These are phyloP conservation scores for Monopis laevigella DNA, from an alignment of 2,888 invertebrate genomes.

Conservation along the genomic window DNA sequence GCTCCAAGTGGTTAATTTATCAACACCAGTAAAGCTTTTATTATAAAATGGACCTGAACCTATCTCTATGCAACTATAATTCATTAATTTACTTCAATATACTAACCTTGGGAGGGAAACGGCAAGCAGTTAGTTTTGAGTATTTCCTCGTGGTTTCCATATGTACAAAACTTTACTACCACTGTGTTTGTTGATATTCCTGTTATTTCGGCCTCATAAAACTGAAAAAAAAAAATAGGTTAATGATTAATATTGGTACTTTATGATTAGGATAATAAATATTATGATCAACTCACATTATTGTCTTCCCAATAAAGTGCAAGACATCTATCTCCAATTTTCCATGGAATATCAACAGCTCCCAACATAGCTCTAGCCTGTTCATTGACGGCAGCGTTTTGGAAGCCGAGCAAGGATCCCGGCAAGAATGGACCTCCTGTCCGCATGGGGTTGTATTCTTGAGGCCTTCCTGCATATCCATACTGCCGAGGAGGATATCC, in stretches of 20 bases:
- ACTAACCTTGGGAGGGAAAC: conserved; percentile 50
- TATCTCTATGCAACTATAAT: too few relatives aligned
- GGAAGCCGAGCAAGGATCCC: conserved; percentile 56
- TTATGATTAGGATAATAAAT: not conserved
- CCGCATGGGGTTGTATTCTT: conserved; percentile 23
- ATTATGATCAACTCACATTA: conserved; percentile 67
- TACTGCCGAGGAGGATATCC: conserved; percentile 28
- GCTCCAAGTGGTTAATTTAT: too few relatives aligned
- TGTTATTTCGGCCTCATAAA: conserved; percentile 84
- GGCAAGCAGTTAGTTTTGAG: conserved; percentile 84
- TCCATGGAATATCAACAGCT: conserved; percentile 72
- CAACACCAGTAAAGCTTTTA: too few relatives aligned
- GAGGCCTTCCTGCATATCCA: conserved; percentile 31
- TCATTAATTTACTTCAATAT: too few relatives aligned
- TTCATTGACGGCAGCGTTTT: conserved; percentile 60
- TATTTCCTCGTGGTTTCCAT: conserved; percentile 91
- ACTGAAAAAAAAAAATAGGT: conserved; percentile 64
- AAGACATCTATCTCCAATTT: conserved; percentile 82
- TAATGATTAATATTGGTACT: not conserved
- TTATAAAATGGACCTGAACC: too few relatives aligned
- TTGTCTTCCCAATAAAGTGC: conserved; percentile 96
- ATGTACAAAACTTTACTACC: conserved; percentile 86
- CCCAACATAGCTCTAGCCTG: conserved; percentile 62
- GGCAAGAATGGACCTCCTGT: conserved; percentile 44
- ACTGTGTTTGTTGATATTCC: conserved; percentile 84